Evolutionary conservation across 2,888 invertebrate species (phyloP).

Genomic region (Phania funesta): DNA sequence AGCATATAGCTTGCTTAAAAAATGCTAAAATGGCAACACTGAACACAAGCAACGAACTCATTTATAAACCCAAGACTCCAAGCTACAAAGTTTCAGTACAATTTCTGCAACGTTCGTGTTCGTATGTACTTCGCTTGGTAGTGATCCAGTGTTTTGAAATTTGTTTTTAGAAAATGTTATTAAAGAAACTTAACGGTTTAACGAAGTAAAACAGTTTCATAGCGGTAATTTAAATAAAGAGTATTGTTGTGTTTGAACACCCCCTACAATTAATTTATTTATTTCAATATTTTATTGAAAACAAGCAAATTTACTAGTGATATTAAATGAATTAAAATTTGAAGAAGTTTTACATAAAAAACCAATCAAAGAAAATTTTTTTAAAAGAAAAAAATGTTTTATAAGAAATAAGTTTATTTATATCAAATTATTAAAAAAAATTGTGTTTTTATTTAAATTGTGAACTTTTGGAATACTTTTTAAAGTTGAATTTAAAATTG

Average conservation of each 20-base stretch:
- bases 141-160: neutral
- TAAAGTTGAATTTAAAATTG: neutral
- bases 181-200: constrained; percentile 18
- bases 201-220: constrained; percentile 11
- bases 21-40: too few species aligned
- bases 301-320: neutral
- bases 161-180: constrained; percentile 6
- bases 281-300: neutral
- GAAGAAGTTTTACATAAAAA: neutral
- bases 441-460: too few species aligned
- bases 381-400: too few species aligned
- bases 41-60: constrained; percentile 47
- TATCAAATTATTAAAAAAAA: too few species aligned
- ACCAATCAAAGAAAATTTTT: neutral
- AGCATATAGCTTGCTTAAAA: too few species aligned
- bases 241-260: neutral
- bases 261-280: neutral
- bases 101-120: constrained; percentile 62
- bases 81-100: constrained; percentile 59
- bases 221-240: constrained; percentile 9
- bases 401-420: too few species aligned
- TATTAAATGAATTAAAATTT: neutral
- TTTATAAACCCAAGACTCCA: constrained; percentile 59
- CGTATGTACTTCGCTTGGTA: constrained; percentile 50
- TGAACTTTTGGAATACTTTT: neutral